Evolutionary conservation across 1,140 invertebrate species (phyloP), one percentile per base, ranked within the genome.

Genomic region (Macrobrachium nipponense): DNA sequence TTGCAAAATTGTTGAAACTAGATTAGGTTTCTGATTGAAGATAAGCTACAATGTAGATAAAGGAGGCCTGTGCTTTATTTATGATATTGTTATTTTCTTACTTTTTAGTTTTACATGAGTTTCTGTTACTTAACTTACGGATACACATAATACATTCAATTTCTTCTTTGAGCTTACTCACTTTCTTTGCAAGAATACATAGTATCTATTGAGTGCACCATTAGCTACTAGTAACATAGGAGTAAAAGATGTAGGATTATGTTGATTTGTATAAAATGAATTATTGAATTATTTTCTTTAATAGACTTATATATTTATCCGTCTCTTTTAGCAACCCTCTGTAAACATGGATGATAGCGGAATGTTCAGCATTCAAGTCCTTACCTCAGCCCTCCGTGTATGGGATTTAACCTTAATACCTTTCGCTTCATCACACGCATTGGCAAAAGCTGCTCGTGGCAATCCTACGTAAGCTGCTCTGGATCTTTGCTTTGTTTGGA

Each of bases 311-410:
- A 90, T 88, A 91, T 51, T 51, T 7, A 10, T 51, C 51, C 12
- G 3, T 51, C 89, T 89, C 89, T 91, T 92, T 78, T 89, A 94
- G 93, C 94, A 95, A 93, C 95, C 95, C n/a, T 96, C 96, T 4
- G 93, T 92, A 61, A 97, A 97, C 91, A 95, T 96, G 93, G 96
- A 97, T 90, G 96, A 97, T 91, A 96, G 95, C 91, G 96, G 96
- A 44, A 97, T 95, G 91, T 97, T 97, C 91, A 96, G 96, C 58
- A 94, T 97, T 66, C 96, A 97, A 94, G 95, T 96, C 8, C 94
- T 95, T 84, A 86, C 79, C 7, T 82, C 78, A 91, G 95, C 95
- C 6, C 90, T 96, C 59, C 92, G 94, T 91, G 94, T 95, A 18
- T 96, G 95, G 94, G 93, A 93, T 82, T 91, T 97, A 61, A 95